Base-by-base conservation (phyloP, 2,113 vertebrate species). In the Hystrix cristata region DNA sequence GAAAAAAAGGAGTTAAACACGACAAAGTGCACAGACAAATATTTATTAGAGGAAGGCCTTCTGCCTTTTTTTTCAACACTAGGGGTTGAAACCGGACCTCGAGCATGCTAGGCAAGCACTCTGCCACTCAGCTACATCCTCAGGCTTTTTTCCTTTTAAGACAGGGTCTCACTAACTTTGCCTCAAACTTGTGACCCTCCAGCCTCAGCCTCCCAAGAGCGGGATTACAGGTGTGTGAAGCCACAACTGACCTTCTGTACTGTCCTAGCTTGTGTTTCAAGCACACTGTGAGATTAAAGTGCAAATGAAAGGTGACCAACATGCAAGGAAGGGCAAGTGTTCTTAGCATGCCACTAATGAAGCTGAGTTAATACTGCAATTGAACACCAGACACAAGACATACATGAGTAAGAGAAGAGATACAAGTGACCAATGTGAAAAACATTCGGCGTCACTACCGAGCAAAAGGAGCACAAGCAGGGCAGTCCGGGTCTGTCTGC, bases 331-430 rank as follows among this genome's bases (percentile, higher is more conserved):
- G 78, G 21, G 81, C 2, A 71, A 14, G 3, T 19, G 14, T 1
- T 15, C 29, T 10, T 14, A n/a, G 7, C 7, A 14, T 0, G 34
- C 84, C 31, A 12, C 0, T 1, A 9, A 3, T 31, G 0, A 12
- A 15, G 55, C 85, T 5, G 0, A 27, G 0, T 14, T 4, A 12
- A 15, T 0, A 3, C 0, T 4, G 5, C 43, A 6, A 9, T 4
- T 25, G 59, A 38, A 25, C 43, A 21, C 5, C 3, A 82, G 19
- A 23, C 43, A 5, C 15, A 18, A 5, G 19, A 14, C 8, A 2
- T 0, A 0, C 59, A 19, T 1, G 1, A 0, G 0, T 0, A 9
- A 53, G 34, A 53, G 34, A 18, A n/a, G 31, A 85, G 13, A 19
- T 3, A 2, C 34, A 25, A 53, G 38, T 0, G 7, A 46, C 81